These are phyloP conservation scores for Manis javanica DNA, from an alignment of 2,797 vertebrate genomes.

Conservation along the genomic window DNA sequence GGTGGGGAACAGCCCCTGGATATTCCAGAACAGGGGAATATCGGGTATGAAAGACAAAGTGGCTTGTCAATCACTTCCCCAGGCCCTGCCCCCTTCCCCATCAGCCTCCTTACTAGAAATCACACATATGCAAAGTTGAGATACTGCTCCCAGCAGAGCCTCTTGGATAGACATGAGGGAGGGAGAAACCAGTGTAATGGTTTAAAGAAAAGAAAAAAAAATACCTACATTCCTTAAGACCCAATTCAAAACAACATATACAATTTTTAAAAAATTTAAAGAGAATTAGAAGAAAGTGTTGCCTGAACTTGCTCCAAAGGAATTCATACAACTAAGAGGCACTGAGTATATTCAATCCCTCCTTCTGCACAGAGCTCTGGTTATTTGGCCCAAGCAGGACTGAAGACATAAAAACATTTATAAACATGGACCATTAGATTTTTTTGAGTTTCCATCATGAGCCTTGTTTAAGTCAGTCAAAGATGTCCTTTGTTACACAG, in stretches of 20 bases:
- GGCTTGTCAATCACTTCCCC: background rate
- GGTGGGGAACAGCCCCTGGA: no score
- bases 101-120: background rate
- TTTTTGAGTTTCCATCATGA: slow-evolving; percentile 50
- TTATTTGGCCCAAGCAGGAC: slow-evolving; percentile 51
- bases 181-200: background rate
- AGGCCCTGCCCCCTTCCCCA: background rate
- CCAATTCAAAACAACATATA: background rate
- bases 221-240: background rate
- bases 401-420: slow-evolving; percentile 71
- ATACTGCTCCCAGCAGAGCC: background rate
- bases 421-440: slow-evolving; percentile 64
- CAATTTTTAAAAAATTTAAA: background rate
- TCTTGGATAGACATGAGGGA: background rate
- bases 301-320: slow-evolving; percentile 27
- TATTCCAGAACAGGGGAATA: background rate
- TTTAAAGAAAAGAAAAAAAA: slow-evolving; percentile 17
- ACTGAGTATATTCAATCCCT: background rate
- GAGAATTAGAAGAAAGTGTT: background rate
- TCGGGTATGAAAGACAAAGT: background rate
- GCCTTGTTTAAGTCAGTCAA: slow-evolving; percentile 66
- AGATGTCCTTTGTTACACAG: slow-evolving; percentile 72
- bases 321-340: background rate
- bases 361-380: slow-evolving; percentile 53
- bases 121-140: background rate